phyloP scores from a whole-genome alignment of 2,797 vertebrate genomes.

The Sebastes diaconus region DNA sequence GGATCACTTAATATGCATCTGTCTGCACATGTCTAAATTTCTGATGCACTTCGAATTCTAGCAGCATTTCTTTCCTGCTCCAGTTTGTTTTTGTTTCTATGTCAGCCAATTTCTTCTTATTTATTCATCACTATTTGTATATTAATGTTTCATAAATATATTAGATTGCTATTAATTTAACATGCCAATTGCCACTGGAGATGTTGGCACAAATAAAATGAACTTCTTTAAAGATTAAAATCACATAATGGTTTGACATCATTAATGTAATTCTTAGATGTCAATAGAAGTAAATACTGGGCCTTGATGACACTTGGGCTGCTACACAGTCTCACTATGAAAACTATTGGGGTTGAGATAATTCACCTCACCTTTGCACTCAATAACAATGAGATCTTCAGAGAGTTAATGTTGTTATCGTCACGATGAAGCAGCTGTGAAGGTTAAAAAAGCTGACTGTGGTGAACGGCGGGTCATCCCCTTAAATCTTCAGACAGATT shows the following conservation, averaged over 20 bases:
- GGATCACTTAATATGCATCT: background rate
- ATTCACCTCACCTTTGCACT: background rate
- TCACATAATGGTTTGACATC: background rate
- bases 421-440: background rate
- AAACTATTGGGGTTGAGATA: background rate
- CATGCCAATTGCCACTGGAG: background rate
- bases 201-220: background rate
- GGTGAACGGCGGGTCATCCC: conserved; percentile 10
- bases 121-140: background rate
- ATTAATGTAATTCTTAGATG: background rate
- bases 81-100: background rate
- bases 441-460: conserved; percentile 5
- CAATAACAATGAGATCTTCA: background rate
- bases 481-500: conserved; percentile 36
- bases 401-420: background rate
- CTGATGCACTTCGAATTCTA: background rate
- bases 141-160: background rate
- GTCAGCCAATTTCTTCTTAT: background rate
- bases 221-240: background rate
- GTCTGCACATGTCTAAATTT: too few relatives aligned
- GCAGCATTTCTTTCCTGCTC: background rate
- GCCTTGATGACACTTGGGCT: background rate
- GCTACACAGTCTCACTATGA: background rate
- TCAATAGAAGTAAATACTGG: background rate
- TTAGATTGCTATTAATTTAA: background rate